Base-by-base conservation (phyloP, 1,140 invertebrate species). In the Zaprionus africanus region DNA sequence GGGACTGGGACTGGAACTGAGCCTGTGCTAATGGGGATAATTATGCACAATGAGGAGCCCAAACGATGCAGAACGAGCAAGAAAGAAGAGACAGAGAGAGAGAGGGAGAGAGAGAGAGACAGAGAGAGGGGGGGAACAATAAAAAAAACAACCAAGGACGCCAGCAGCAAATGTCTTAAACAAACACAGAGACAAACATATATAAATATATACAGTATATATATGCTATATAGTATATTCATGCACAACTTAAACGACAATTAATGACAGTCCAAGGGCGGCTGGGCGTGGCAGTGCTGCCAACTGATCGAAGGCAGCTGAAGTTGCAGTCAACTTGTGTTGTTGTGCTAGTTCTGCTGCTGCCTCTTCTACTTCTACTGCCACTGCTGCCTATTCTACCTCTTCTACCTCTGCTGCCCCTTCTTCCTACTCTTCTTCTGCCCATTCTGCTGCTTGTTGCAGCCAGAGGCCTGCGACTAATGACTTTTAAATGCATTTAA, bases 401-500 rank as follows among this genome's bases (percentile, higher is more conserved):
- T 22, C 19, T 2, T 5, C 3, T 58, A n/a, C 49, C 36, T 26
- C 54, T 65, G 49, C 34, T 43, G n/a, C 5, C n/a, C 6, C n/a
- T n/a, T 51, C 11, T n/a, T n/a, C n/a, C n/a, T n/a, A n/a, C n/a
- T n/a, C n/a, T 19, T 22, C 9, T 2, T 5, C 3, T 28, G 17
- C 56, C 34, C 9, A 11, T 58, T 22, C 49, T 24, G 41, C 59
- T 61, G 53, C n/a, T 2, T 28, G 62, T 67, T 59, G 46, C 69
- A 70, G 43, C 51, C 38, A 73, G 58, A 79, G 76, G 72, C 73
- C 83, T 86, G 82, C 76, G 67, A 76, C 84, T 87, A 87, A 87
- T 87, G 83, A 88, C 77, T 87, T 87, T 87, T 87, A 81, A 87
- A 87, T 87, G 83, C 80, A 78, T 78, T 82, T 72, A 81, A 87